Percentiles rank a stretch among this genome's conserved stretches.
Evolutionary conservation across 2,113 vertebrate species (phyloP).

Genomic region (Gorsachius goisagi): DNA sequence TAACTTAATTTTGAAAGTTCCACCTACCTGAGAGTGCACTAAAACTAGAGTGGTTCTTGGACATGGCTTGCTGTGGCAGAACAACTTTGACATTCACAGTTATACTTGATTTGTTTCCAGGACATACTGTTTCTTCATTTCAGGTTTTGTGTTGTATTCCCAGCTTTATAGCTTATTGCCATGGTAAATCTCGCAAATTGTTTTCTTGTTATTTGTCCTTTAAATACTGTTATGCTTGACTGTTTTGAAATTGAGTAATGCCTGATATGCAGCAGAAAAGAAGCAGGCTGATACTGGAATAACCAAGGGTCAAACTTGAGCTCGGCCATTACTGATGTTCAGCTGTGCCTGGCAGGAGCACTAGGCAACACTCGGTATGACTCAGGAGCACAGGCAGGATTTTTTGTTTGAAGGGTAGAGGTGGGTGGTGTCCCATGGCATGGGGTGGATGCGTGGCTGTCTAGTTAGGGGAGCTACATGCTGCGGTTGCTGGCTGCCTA

Average conservation of each 20-base stretch:
- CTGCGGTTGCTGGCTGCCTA: neutral
- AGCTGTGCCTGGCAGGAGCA: neutral
- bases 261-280: neutral
- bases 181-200: neutral
- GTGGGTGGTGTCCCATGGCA: neutral
- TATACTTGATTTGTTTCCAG: neutral
- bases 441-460: neutral
- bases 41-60: neutral
- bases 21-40: neutral
- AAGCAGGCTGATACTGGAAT: neutral
- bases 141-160: neutral
- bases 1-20: neutral
- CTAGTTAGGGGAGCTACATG: neutral
- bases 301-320: neutral
- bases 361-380: neutral
- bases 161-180: conserved; percentile 10
- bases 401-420: neutral
- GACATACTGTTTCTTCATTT: neutral
- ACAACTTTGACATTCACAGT: neutral
- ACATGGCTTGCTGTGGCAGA: neutral
- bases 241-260: neutral
- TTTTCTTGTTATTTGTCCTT: neutral
- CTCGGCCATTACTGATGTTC: neutral
- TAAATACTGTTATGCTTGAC: neutral
- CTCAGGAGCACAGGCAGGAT: neutral